Evolutionary conservation across 2,797 vertebrate species (phyloP).

Genomic region (Neopelma chrysocephalum): DNA sequence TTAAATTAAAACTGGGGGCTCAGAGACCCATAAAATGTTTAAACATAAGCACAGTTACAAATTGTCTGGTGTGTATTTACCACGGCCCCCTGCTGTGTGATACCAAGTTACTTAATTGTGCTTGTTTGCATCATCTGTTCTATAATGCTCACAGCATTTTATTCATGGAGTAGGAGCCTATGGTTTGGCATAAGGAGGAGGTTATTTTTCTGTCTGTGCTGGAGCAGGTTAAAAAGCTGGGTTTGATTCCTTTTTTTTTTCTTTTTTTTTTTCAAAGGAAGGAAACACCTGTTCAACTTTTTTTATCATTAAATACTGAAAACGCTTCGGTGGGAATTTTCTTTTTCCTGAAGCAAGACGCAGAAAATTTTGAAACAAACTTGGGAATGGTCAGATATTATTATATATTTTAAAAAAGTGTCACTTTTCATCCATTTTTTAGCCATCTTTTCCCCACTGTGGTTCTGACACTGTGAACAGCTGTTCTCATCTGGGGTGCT

Average conservation of each 20-base stretch:
- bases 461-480: background rate
- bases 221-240: background rate
- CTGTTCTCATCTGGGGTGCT: background rate
- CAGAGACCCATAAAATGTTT: constrained; percentile 3
- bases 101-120: constrained; percentile 47
- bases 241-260: background rate
- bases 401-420: no score
- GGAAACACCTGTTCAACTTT: fast-evolving
- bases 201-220: background rate
- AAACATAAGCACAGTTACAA: constrained; percentile 19
- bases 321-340: background rate
- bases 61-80: constrained; percentile 60
- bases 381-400: background rate
- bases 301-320: background rate
- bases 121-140: constrained; percentile 56
- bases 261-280: background rate
- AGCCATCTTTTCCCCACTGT: background rate
- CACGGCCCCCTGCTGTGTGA: constrained; percentile 22
- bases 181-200: background rate
- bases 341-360: background rate
- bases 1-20: constrained; percentile 48
- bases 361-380: background rate
- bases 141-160: background rate
- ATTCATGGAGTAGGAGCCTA: background rate
- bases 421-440: background rate